These are phyloP conservation scores for Heptranchias perlo DNA, from an alignment of 2,113 vertebrate species.

Conservation along the genomic window DNA sequence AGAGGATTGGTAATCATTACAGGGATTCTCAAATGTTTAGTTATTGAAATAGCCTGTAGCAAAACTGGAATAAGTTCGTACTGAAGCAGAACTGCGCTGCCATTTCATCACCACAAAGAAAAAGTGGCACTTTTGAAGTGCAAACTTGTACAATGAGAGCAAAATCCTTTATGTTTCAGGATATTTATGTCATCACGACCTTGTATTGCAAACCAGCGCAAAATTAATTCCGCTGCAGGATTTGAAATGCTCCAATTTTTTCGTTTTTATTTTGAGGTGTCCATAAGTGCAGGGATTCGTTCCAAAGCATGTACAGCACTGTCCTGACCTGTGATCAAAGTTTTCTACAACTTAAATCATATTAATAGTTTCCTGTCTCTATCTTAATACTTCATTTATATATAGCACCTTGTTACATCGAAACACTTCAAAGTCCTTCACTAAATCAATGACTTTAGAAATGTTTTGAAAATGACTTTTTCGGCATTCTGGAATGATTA, in stretches of 20 bases:
- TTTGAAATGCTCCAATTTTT: background rate
- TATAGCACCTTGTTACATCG: background rate
- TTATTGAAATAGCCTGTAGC: background rate
- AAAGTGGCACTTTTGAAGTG: background rate
- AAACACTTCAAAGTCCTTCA: background rate
- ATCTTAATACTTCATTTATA: background rate
- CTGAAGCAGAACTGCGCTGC: no score
- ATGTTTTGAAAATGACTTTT: background rate
- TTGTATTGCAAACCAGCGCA: background rate
- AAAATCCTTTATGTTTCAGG: background rate
- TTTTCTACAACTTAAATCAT: background rate
- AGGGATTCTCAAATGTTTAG: background rate
- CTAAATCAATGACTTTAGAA: background rate
- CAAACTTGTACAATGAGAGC: background rate
- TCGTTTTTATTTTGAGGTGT: background rate
- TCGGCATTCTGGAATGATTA: background rate
- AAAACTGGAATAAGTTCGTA: background rate
- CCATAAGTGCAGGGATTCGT: background rate
- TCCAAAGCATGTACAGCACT: background rate
- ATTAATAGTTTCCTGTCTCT: background rate
- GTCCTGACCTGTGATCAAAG: background rate
- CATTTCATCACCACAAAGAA: background rate
- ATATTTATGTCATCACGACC: background rate
- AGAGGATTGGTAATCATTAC: background rate
- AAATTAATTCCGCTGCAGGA: background rate